These are phyloP conservation scores for Atta colombica DNA, from an alignment of 1,140 invertebrate genomes.

Conservation along the genomic window DNA sequence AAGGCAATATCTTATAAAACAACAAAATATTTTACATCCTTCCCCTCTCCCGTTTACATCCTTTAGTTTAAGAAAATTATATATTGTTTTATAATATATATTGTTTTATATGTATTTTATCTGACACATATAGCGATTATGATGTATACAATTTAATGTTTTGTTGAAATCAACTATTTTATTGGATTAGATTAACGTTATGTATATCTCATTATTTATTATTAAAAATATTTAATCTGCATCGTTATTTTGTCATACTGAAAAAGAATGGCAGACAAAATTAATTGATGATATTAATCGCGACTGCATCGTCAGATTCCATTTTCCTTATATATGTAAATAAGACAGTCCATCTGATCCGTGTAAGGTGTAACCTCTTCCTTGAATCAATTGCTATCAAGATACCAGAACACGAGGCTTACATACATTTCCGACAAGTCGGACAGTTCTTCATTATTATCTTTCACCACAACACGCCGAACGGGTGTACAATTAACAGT, in stretches of 20 bases:
- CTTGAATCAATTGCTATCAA: conserved; percentile 28
- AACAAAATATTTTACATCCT: background rate
- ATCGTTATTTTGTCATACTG: background rate
- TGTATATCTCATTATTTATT: background rate
- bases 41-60: background rate
- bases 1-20: background rate
- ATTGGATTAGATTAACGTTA: background rate
- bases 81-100: background rate
- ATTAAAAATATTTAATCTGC: background rate
- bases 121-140: background rate
- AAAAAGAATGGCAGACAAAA: background rate
- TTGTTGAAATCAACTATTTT: background rate
- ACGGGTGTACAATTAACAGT: conserved; percentile 37
- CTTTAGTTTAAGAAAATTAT: background rate
- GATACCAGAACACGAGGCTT: conserved; percentile 6
- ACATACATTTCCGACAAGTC: conserved; percentile 50
- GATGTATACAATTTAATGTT: background rate
- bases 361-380: background rate
- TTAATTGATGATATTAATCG: background rate
- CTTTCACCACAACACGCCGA: conserved; percentile 9
- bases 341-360: background rate
- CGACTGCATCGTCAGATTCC: background rate
- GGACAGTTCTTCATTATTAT: conserved; percentile 38
- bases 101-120: background rate
- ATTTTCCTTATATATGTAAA: background rate